Evolutionary conservation across 1,140 invertebrate genomes (phyloP), one percentile per base, ranked within the genome.

Genomic region (Lasioglossum baleicum): DNA sequence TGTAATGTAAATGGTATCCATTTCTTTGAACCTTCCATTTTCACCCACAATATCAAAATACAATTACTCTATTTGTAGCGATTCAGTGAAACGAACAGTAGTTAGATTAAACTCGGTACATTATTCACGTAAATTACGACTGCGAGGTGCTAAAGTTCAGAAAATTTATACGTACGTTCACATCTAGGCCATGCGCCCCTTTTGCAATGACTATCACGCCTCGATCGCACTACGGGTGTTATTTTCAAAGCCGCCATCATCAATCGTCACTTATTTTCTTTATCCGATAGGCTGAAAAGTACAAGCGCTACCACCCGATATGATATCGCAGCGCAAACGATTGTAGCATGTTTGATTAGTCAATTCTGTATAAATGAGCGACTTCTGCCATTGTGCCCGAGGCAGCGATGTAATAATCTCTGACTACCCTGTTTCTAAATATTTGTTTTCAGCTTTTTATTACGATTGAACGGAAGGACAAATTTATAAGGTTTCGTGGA

Each of bases 251-350:
- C 13, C 17, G 31, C 13, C 17, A 7, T 13, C 56, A 48, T 22
- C 17, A 26, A 40, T 40, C 4, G 17, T 7, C 11, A 20, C 42
- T 10, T 26, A 26, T 26, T 44, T 8, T 68, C 42, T 65, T 65
- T 72, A 65, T 79, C 48, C 51, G 11, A 1, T 22, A 71, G 68
- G 44, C 48, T 51, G 56, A 72, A 48, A 70, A 73, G 60, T 58
- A 51, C 22, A 20, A 58, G 51, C 35, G 61, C 35, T 72, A 10
- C 17, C 26, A n/a, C 20, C 15, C 15, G 76, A 79, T 73, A 79
- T 15, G 10, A 15, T 73, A 79, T 66, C 61, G 20, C 20, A 11
- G 31, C 17, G 35, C 35, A 40, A n/a, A 8, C 66, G 42, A 51
- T 71, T 20, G 15, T 53, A 53, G 61, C 67, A 8, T 71, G 63